Conservation (phyloP, 2,113 vertebrate species). For the Scolopax mira region DNA sequence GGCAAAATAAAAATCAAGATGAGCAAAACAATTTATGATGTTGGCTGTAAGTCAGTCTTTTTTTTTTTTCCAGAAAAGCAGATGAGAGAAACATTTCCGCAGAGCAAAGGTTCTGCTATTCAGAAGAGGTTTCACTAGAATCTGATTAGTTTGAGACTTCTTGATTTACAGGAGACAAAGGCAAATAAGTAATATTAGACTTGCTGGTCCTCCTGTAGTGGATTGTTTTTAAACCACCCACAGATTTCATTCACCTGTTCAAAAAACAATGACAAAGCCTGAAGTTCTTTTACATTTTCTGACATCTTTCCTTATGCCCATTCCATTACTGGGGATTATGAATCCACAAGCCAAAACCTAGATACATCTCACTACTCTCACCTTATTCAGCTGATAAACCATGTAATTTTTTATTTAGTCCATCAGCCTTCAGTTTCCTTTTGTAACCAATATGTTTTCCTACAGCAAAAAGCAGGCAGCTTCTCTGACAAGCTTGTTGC, state of each 20-base stretch:
- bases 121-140: neutral
- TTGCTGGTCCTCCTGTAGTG: neutral
- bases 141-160: neutral
- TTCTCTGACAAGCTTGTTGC: neutral
- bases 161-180: neutral
- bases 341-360: neutral
- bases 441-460: neutral
- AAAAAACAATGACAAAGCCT: neutral
- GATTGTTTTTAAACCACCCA: neutral
- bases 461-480: neutral
- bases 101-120: neutral
- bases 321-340: neutral
- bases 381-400: neutral
- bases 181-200: neutral
- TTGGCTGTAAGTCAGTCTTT: accelerated
- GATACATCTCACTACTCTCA: neutral
- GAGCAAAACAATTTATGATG: neutral
- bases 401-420: neutral
- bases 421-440: neutral
- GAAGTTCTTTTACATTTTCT: neutral
- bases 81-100: neutral
- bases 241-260: neutral
- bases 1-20: neutral
- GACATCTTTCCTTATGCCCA: neutral
- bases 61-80: neutral